phyloP scores from a whole-genome alignment of 2,113 vertebrate species.

The Psilopsiagon aurifrons region DNA sequence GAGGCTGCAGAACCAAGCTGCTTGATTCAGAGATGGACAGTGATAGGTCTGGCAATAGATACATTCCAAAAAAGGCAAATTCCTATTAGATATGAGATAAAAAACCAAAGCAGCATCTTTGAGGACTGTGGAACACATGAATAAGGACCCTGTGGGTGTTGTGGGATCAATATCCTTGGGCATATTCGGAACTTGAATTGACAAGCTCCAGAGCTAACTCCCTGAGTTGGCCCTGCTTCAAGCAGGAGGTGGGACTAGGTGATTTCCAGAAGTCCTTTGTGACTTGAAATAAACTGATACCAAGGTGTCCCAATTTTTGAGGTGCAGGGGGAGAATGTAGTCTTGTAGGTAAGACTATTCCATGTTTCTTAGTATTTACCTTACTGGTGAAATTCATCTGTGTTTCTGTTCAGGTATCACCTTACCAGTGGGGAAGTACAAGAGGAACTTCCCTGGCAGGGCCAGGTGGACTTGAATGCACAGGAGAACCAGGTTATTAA shows the following conservation, averaged over 20 bases:
- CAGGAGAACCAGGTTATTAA: background rate
- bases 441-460: background rate
- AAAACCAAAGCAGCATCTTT: background rate
- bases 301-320: background rate
- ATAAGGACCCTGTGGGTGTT: background rate
- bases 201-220: background rate
- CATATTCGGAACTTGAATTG: background rate
- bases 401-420: background rate
- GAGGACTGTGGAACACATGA: background rate
- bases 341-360: background rate
- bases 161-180: background rate
- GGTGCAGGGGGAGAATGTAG: background rate
- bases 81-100: background rate
- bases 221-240: background rate
- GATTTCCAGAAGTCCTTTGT: background rate
- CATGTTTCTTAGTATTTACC: background rate
- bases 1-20: background rate
- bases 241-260: background rate
- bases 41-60: background rate
- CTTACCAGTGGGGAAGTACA: background rate
- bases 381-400: background rate
- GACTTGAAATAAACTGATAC: background rate
- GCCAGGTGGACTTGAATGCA: background rate
- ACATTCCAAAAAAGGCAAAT: background rate
- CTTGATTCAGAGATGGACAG: background rate